These are phyloP conservation scores for Varroa destructor DNA, from an alignment of 1,140 invertebrate genomes.

Conservation along the genomic window DNA sequence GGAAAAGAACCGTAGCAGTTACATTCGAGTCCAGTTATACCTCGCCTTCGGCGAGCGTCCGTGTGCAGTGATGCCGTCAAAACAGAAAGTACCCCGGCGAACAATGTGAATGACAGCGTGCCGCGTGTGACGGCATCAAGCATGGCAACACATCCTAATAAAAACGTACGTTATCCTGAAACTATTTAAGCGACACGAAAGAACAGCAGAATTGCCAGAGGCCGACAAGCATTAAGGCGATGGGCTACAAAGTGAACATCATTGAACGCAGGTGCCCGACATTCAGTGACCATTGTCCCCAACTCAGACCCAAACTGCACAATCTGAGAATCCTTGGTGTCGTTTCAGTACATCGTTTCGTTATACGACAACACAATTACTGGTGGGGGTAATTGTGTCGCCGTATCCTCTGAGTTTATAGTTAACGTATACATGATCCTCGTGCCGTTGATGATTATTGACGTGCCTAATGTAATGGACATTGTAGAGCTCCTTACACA, in stretches of 20 bases:
- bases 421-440: no score
- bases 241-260: background rate
- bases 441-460: no score
- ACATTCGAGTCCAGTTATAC: slow-evolving; percentile 8
- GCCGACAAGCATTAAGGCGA: slow-evolving; percentile 12
- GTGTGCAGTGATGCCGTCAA: slow-evolving; percentile 21
- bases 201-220: slow-evolving; percentile 4
- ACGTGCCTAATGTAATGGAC: no score
- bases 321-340: background rate
- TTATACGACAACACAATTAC: no score
- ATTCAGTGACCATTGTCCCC: slow-evolving; percentile 19
- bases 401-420: no score
- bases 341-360: no score
- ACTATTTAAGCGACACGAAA: slow-evolving; percentile 20
- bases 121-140: slow-evolving; percentile 10
- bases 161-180: slow-evolving; percentile 7
- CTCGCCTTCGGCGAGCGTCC: background rate
- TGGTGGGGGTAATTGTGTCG: no score
- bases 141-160: slow-evolving; percentile 23
- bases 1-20: background rate
- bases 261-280: background rate
- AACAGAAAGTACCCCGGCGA: background rate
- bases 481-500: no score
- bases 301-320: background rate
- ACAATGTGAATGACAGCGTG: slow-evolving; percentile 1